Conservation (phyloP, 92 coral and sea anemone genomes). For the Heteractis magnifica region DNA sequence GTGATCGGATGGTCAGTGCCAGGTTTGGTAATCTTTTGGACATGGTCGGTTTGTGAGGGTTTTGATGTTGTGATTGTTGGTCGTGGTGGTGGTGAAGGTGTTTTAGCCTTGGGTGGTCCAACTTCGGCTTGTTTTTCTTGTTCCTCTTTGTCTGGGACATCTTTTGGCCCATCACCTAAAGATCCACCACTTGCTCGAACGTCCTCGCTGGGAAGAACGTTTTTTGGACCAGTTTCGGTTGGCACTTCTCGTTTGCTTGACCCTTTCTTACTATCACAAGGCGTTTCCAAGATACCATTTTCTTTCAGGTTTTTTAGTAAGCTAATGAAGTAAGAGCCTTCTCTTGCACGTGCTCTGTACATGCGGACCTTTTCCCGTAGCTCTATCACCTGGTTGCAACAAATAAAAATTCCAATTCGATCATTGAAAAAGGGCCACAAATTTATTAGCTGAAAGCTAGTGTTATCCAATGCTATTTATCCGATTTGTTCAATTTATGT, state of each 20-base stretch:
- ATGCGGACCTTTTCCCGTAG: constrained; percentile 55
- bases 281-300: neutral
- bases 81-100: neutral
- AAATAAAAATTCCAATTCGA: neutral
- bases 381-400: constrained; percentile 45
- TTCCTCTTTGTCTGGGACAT: neutral
- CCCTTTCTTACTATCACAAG: neutral
- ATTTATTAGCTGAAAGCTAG: too few relatives aligned
- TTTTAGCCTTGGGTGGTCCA: neutral
- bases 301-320: constrained; percentile 35
- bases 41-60: neutral
- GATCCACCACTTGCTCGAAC: too few relatives aligned
- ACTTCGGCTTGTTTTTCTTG: neutral
- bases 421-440: too few relatives aligned
- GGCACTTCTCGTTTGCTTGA: neutral
- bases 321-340: constrained; percentile 44
- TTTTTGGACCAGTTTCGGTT: neutral
- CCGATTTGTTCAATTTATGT: too few relatives aligned
- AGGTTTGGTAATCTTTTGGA: neutral
- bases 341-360: constrained; percentile 47
- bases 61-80: neutral
- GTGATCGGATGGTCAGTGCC: neutral
- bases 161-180: too few relatives aligned
- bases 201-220: neutral
- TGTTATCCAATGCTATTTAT: too few relatives aligned